Conservation (phyloP, 1,140 invertebrate species). For the Ceratitis capitata region DNA sequence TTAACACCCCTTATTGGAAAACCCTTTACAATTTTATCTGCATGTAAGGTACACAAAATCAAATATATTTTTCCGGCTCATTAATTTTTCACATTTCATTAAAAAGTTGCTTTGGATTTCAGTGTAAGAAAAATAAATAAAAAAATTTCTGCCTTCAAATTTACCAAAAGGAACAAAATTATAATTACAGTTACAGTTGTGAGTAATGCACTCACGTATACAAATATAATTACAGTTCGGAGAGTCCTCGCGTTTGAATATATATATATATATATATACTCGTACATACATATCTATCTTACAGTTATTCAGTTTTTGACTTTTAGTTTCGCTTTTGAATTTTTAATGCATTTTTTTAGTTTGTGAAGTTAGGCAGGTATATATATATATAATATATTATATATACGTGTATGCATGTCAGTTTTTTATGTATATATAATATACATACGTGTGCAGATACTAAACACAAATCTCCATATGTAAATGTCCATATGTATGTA, state of each 20-base stretch:
- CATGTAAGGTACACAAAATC: too few relatives aligned
- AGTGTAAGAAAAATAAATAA: too few relatives aligned
- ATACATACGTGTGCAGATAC: background rate
- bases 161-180: background rate
- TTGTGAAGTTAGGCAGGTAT: background rate
- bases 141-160: background rate
- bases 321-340: background rate
- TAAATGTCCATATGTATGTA: too few relatives aligned
- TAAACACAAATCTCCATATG: background rate
- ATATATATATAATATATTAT: background rate
- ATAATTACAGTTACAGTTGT: background rate
- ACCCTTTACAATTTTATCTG: too few relatives aligned
- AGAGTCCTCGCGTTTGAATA: background rate
- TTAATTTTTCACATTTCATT: background rate
- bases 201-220: background rate
- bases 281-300: too few relatives aligned
- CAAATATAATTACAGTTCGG: background rate
- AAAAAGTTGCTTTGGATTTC: background rate
- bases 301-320: background rate
- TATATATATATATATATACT: too few relatives aligned
- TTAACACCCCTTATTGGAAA: too few relatives aligned
- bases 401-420: background rate
- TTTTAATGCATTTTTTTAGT: background rate
- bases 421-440: background rate
- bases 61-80: too few relatives aligned